Base-by-base conservation (phyloP, 92 coral and sea anemone genomes). In the Porites divaricata region DNA sequence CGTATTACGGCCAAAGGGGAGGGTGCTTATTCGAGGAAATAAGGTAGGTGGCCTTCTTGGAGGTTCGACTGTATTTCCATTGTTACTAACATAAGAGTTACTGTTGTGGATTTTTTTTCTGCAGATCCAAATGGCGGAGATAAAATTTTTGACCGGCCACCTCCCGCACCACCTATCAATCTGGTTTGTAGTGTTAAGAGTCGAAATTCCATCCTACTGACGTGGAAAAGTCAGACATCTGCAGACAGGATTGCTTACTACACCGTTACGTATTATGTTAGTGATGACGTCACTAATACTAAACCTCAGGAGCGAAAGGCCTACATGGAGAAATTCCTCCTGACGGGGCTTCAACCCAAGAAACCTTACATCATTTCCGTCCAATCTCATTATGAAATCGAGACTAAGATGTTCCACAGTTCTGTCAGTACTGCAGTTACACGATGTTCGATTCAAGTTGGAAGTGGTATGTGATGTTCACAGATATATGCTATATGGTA, bases 181-280 rank as follows among this genome's bases (percentile, higher is more conserved):
- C 45, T 35, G 45, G 45, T 35, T 35, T 35, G 45, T 35, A 4
- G 45, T 35, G 45, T 35, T 35, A 35, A 35, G 45, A 35, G 5
- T 35, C 45, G 45, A 35, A 35, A 58, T 14, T 86, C 92, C 24
- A 81, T 94, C 26, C 72, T 76, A 14, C 76, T 94, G 11, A 79
- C 93, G 8, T 94, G 98, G 98, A 81, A 93, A 54, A 85, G 63
- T 54, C 73, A 76, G 17, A 50, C 75, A 25, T 71, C 83, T 21
- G 50, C 86, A 20, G 86, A 62, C 62, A 74, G 73, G 58, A 80
- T 80, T 21, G 85, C 92, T 19, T 85, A 72, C 35, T 94, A 94
- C 72, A 74, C 77, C 11, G 86, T 94, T 25, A 75, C 73, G 58
- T 94, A 92, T 58, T 70, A 86, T 28, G 65, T 81, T 41, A 76